A percentile compares a stretch with the other conserved stretches of the same genome.
Evolutionary conservation across 2,888 invertebrate genomes (phyloP).

Genomic region (Beris chalybata): DNA sequence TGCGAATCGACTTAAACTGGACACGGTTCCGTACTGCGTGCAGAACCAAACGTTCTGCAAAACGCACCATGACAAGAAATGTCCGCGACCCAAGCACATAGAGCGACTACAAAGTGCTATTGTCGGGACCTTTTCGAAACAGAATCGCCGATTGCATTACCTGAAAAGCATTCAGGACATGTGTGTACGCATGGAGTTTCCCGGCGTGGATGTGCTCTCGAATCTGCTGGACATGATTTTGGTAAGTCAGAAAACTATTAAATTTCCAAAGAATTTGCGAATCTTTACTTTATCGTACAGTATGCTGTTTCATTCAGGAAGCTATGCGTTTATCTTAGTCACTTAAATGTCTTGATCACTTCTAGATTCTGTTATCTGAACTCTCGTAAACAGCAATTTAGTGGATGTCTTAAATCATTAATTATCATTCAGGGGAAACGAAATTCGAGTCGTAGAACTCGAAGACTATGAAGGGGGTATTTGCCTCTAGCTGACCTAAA

Average conservation of each 20-base stretch:
- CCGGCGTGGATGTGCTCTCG: conserved; percentile 48
- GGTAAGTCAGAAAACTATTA: conserved; percentile 42
- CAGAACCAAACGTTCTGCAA: conserved; percentile 48
- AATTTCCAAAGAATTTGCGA: neutral
- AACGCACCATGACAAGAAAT: conserved; percentile 45
- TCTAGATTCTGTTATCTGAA: no score
- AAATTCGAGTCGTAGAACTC: no score
- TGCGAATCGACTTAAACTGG: conserved; percentile 46
- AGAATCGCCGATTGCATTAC: conserved; percentile 41
- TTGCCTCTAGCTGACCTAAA: no score
- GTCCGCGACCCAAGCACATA: conserved; percentile 46
- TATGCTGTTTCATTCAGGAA: no score
- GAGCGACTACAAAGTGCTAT: conserved; percentile 34
- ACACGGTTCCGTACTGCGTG: conserved; percentile 48
- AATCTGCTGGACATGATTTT: conserved; percentile 50
- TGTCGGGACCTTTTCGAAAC: conserved; percentile 39
- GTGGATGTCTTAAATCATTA: no score
- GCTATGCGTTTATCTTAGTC: no score
- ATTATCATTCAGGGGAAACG: no score
- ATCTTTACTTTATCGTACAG: conserved; percentile 16
- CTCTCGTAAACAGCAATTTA: no score
- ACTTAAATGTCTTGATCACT: no score
- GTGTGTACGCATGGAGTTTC: conserved; percentile 49
- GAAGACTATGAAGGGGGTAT: no score
- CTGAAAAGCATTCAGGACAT: conserved; percentile 47